A percentile compares a stretch with the other conserved stretches of the same genome.
Conservation (phyloP, 2,888 invertebrate genomes). For the Drosophila suboccidentalis region DNA sequence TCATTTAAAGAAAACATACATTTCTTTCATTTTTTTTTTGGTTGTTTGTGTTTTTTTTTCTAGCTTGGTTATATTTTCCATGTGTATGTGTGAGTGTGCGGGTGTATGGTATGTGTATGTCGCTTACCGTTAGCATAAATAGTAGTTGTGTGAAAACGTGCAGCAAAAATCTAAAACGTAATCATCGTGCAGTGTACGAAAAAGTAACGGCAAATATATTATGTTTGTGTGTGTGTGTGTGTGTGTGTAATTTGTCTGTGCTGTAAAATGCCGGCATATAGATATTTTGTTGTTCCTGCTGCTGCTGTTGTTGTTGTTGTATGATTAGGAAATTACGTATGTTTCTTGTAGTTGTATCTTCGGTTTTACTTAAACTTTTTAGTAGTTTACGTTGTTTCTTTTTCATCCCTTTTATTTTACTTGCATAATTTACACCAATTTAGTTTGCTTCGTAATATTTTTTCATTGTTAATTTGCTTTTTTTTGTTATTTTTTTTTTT, state of each 20-base stretch:
- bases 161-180: slow-evolving; percentile 64
- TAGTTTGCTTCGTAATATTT: slow-evolving; percentile 56
- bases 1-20: slow-evolving; percentile 33
- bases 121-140: slow-evolving; percentile 68
- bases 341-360: slow-evolving; percentile 15
- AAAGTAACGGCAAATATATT: slow-evolving; percentile 51
- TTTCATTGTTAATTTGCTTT: slow-evolving; percentile 1
- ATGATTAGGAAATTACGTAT: slow-evolving; percentile 64
- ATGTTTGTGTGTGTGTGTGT: slow-evolving; percentile 14
- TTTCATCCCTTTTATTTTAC: slow-evolving; percentile 18
- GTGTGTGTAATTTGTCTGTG: slow-evolving; percentile 17
- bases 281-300: slow-evolving; percentile 30
- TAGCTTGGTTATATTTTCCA: slow-evolving; percentile 19
- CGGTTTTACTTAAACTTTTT: slow-evolving; percentile 36
- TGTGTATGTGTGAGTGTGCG: slow-evolving; percentile 21
- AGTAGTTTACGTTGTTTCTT: slow-evolving; percentile 40
- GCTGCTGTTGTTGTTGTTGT: slow-evolving; percentile 15
- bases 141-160: slow-evolving; percentile 74
- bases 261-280: slow-evolving; percentile 43
- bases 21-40: slow-evolving; percentile 13
- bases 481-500: neutral
- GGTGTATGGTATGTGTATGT: slow-evolving; percentile 10
- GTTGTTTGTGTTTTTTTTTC: slow-evolving; percentile 8
- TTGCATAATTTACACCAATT: slow-evolving; percentile 73
- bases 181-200: slow-evolving; percentile 61